Percentiles rank a stretch among this genome's conserved stretches.
phyloP scores from a whole-genome alignment of 1,140 invertebrate species.

The Meloidogyne hapla region DNA sequence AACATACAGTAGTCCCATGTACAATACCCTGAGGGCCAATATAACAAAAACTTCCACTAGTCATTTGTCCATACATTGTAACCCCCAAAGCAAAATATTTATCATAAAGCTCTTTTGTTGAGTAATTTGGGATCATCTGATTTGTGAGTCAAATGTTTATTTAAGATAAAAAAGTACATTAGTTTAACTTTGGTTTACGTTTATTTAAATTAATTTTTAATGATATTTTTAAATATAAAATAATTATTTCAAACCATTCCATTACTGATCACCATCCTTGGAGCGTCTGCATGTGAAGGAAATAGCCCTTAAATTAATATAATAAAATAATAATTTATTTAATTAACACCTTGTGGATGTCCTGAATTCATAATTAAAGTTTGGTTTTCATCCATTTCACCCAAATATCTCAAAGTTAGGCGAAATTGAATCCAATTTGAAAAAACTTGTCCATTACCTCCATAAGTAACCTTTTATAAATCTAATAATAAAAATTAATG shows the following conservation, averaged over 20 bases:
- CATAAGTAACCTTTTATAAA: conserved; percentile 70
- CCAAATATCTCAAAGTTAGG: conserved; percentile 71
- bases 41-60: conserved; percentile 74
- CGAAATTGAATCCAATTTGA: conserved; percentile 76
- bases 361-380: conserved; percentile 73
- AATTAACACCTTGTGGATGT: conserved; percentile 69
- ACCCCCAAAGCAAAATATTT: conserved; percentile 73
- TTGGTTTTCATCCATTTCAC: conserved; percentile 70
- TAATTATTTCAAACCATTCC: conserved; percentile 69
- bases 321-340: conserved; percentile 47
- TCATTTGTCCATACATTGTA: conserved; percentile 70
- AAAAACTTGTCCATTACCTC: conserved; percentile 74
- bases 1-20: conserved; percentile 72
- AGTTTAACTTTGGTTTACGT: no score
- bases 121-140: conserved; percentile 73
- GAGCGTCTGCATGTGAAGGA: conserved; percentile 67
- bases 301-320: conserved; percentile 66
- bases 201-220: no score
- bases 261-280: conserved; percentile 73
- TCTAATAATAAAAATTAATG: background rate
- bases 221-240: conserved; percentile 32
- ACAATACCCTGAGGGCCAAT: conserved; percentile 76
- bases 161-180: no score
- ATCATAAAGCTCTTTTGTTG: conserved; percentile 67
- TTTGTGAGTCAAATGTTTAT: no score